phyloP scores from a whole-genome alignment of 2,113 vertebrate genomes.

The Cacatua alba region DNA sequence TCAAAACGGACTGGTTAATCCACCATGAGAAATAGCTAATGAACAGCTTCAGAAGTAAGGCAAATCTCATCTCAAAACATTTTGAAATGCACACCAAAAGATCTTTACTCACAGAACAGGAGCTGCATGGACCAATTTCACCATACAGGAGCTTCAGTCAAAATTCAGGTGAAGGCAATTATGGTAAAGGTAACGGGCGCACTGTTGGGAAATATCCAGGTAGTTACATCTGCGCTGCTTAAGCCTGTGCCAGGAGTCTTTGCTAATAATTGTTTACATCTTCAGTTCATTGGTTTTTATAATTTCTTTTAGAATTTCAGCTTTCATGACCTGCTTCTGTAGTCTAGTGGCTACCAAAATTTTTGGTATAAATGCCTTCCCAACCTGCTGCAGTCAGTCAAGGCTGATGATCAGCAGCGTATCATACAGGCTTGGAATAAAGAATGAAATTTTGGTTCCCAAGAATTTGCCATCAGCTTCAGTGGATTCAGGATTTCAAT shows the following conservation, averaged over 20 bases:
- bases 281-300: background rate
- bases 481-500: background rate
- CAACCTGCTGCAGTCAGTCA: background rate
- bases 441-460: background rate
- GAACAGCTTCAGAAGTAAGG: background rate
- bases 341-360: background rate
- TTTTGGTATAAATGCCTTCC: fast-evolving
- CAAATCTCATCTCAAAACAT: background rate
- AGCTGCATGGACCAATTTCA: background rate
- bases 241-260: background rate
- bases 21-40: background rate
- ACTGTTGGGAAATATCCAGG: background rate
- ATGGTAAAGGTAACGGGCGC: background rate
- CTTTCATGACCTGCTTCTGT: background rate
- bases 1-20: background rate
- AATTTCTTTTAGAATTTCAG: background rate
- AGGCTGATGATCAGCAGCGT: background rate
- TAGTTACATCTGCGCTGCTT: background rate
- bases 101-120: background rate
- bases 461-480: background rate
- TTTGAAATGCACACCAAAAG: background rate
- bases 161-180: background rate
- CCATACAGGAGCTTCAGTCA: background rate
- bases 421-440: background rate
- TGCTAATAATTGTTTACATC: background rate